Conservation (phyloP, 1,140 invertebrate genomes). For the Berghia stephanieae region DNA sequence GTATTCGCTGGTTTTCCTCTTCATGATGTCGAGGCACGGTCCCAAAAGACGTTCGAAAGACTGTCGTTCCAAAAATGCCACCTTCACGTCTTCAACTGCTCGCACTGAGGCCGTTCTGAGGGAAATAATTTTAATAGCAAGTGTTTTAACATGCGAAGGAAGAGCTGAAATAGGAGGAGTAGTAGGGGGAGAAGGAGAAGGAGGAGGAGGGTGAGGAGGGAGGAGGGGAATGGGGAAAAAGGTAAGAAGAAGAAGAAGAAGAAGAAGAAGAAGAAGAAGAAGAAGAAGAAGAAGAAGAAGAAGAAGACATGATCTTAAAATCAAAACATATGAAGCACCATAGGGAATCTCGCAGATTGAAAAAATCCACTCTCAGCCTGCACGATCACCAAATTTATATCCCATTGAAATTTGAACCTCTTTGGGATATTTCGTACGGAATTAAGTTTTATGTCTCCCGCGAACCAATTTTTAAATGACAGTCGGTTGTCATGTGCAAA, state of each 20-base stretch:
- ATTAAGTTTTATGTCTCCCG: too few relatives aligned
- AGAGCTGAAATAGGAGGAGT: neutral
- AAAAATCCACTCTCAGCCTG: too few relatives aligned
- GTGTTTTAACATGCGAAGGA: neutral
- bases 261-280: too few relatives aligned
- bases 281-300: too few relatives aligned
- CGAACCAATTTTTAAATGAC: too few relatives aligned
- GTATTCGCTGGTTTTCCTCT: conserved; percentile 56
- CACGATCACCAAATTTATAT: too few relatives aligned
- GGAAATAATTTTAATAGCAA: neutral
- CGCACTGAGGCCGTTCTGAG: conserved; percentile 80
- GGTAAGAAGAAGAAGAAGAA: neutral
- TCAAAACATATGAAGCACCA: too few relatives aligned
- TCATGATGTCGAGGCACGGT: conserved; percentile 65
- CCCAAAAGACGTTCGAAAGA: conserved; percentile 65
- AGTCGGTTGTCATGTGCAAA: too few relatives aligned
- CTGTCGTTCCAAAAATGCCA: conserved; percentile 62
- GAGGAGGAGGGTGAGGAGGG: neutral
- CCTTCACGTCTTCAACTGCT: conserved; percentile 62
- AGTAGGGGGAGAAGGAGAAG: neutral
- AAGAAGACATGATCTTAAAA: too few relatives aligned
- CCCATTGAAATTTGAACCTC: too few relatives aligned
- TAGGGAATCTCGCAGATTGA: too few relatives aligned
- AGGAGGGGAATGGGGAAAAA: neutral
- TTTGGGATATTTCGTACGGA: too few relatives aligned